These are phyloP conservation scores for Esperia sulphurella DNA, from an alignment of 2,888 invertebrate species.

Conservation along the genomic window DNA sequence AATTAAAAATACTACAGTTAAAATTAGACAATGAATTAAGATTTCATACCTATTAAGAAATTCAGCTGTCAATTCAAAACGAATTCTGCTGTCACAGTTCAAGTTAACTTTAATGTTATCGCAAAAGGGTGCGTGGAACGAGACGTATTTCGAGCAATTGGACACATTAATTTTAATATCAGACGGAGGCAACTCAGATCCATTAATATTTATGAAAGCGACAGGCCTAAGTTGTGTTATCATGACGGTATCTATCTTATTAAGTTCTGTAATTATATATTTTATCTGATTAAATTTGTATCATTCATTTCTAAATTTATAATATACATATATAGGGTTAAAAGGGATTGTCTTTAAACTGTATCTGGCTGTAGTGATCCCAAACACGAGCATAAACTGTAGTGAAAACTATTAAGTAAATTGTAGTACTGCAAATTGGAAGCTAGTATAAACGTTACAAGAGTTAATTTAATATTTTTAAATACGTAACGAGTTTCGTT, in stretches of 20 bases:
- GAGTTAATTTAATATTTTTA: too few relatives aligned
- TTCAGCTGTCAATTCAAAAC: not conserved
- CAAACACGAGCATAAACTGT: too few relatives aligned
- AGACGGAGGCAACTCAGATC: constrained; percentile 48
- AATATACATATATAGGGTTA: too few relatives aligned
- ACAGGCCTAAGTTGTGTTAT: constrained; percentile 29
- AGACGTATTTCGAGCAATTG: constrained; percentile 47
- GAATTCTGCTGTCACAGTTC: not conserved
- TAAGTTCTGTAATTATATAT: not conserved
- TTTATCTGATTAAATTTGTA: constrained; percentile 3
- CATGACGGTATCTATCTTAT: constrained; percentile 3
- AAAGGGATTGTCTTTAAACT: too few relatives aligned
- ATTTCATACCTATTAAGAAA: not conserved
- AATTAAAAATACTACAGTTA: too few relatives aligned
- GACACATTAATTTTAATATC: constrained; percentile 67
- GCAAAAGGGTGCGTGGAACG: constrained; percentile 33
- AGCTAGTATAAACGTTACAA: too few relatives aligned
- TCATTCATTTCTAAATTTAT: not conserved
- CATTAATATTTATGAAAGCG: constrained; percentile 63
- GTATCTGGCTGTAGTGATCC: too few relatives aligned
- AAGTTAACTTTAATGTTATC: constrained; percentile 24
- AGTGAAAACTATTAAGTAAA: too few relatives aligned
- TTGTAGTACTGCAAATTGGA: too few relatives aligned
- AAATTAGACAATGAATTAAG: too few relatives aligned
- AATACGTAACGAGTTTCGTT: too few relatives aligned